A percentile compares a stretch with the other conserved stretches of the same genome.
phyloP scores from a whole-genome alignment of 2,888 invertebrate genomes.

The Hydraecia micacea region DNA sequence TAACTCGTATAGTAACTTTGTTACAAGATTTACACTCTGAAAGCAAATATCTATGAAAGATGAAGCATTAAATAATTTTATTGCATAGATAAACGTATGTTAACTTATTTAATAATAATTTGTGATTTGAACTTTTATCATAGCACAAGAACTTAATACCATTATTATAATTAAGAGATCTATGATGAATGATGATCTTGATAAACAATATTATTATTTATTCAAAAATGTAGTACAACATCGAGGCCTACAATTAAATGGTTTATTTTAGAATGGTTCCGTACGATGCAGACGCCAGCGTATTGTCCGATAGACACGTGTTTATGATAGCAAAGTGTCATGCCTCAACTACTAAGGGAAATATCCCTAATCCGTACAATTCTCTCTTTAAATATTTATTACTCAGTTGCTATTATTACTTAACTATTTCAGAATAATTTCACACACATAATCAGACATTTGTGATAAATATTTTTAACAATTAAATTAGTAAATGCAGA shows the following conservation, averaged over 20 bases:
- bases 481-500: conserved; percentile 78
- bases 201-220: conserved; percentile 51
- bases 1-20: conserved; percentile 57
- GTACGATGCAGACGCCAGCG: conserved; percentile 27
- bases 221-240: conserved; percentile 52
- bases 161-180: conserved; percentile 62
- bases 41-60: conserved; percentile 45
- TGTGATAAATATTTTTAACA: conserved; percentile 69
- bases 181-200: conserved; percentile 54
- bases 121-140: conserved; percentile 71
- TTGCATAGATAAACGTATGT: conserved; percentile 55
- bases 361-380: conserved; percentile 37
- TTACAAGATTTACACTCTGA: conserved; percentile 48
- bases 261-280: conserved; percentile 30
- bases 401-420: conserved; percentile 46
- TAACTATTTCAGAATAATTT: conserved; percentile 54
- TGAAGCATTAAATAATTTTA: conserved; percentile 51
- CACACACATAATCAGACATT: conserved; percentile 59
- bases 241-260: conserved; percentile 43
- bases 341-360: conserved; percentile 43
- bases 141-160: conserved; percentile 67
- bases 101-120: conserved; percentile 63
- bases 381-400: conserved; percentile 38
- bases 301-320: conserved; percentile 21
- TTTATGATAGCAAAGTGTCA: conserved; percentile 3